Conservation (phyloP, 2,888 invertebrate species). For the Nysson spinosus region DNA sequence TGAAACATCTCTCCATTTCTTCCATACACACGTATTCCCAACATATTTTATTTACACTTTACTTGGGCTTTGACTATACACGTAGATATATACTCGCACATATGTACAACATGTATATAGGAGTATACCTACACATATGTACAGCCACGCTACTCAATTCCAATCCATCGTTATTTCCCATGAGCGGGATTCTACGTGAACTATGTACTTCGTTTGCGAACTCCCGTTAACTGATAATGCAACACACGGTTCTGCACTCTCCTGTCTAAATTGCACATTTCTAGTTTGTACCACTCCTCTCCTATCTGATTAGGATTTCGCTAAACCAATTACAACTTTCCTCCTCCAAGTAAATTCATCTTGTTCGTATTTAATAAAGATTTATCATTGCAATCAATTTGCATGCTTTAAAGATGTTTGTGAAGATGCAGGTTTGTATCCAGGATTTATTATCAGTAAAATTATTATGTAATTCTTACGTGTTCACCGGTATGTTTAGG, state of each 20-base stretch:
- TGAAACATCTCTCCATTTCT: slow-evolving; percentile 56
- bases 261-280: too few relatives aligned
- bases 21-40: too few relatives aligned
- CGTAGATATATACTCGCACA: slow-evolving; percentile 10
- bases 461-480: too few relatives aligned
- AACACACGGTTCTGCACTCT: slow-evolving; percentile 8
- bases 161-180: slow-evolving; percentile 2
- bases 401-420: too few relatives aligned
- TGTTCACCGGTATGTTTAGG: too few relatives aligned
- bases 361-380: too few relatives aligned
- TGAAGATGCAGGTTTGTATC: too few relatives aligned
- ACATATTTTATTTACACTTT: slow-evolving; percentile 16
- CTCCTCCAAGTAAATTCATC: too few relatives aligned
- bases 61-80: slow-evolving; percentile 23
- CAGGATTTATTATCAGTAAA: too few relatives aligned
- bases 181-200: slow-evolving; percentile 18
- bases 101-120: slow-evolving; percentile 13
- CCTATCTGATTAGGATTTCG: not conserved
- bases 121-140: not conserved
- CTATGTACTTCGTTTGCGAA: slow-evolving; percentile 11
- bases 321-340: too few relatives aligned
- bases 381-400: too few relatives aligned
- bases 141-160: slow-evolving; percentile 5
- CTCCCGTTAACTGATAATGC: slow-evolving; percentile 15
- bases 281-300: not conserved